phyloP scores from a whole-genome alignment of 2,113 vertebrate species.

The Laticauda laticaudata region DNA sequence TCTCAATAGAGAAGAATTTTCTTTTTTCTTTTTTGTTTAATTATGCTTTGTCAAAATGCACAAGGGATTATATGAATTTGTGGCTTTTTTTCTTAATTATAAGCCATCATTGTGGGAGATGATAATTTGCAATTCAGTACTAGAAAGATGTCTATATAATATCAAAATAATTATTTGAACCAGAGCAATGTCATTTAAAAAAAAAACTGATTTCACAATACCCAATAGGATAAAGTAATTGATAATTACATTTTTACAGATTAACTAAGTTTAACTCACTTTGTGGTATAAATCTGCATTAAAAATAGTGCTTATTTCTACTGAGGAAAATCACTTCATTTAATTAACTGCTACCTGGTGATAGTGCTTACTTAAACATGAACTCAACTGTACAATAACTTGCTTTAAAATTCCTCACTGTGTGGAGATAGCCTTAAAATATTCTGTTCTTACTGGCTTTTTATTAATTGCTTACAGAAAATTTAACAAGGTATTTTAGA shows the following conservation, averaged over 20 bases:
- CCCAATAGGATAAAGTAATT: conserved; percentile 47
- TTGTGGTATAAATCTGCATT: conserved; percentile 40
- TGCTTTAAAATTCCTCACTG: conserved; percentile 32
- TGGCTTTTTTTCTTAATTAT: conserved; percentile 59
- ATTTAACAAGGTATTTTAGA: background rate
- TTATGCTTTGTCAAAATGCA: conserved; percentile 67
- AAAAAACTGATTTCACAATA: conserved; percentile 52
- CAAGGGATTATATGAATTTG: conserved; percentile 52
- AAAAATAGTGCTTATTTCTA: conserved; percentile 52
- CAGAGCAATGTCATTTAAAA: conserved; percentile 60
- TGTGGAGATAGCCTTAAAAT: background rate
- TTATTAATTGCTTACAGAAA: conserved; percentile 2
- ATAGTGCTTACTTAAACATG: conserved; percentile 41
- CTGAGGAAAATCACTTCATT: conserved; percentile 54
- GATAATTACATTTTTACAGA: conserved; percentile 58
- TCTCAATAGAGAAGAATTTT: conserved; percentile 47
- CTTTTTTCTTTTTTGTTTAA: conserved; percentile 48
- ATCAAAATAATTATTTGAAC: conserved; percentile 63
- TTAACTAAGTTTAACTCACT: conserved; percentile 51
- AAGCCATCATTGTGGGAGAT: conserved; percentile 52
- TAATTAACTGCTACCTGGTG: conserved; percentile 57
- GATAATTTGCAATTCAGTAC: conserved; percentile 46
- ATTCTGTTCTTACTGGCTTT: background rate
- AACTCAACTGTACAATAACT: conserved; percentile 7
- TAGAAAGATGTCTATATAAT: conserved; percentile 59